Evolutionary conservation across 2,888 invertebrate genomes (phyloP).

Genomic region (Xestia c-nigrum): DNA sequence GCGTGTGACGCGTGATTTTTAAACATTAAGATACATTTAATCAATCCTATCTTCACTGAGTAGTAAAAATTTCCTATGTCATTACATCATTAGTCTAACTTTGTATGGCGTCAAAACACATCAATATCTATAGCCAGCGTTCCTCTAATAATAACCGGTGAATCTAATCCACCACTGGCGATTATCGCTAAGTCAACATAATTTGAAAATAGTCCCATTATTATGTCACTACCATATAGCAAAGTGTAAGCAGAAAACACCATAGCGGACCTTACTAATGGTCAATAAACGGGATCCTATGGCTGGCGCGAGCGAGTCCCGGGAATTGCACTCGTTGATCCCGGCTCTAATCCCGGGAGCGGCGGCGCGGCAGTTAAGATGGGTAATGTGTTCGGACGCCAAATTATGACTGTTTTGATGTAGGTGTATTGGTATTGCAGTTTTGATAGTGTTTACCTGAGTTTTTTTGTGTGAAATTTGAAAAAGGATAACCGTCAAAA

Average conservation of each 20-base stretch:
- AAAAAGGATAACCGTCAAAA: background rate
- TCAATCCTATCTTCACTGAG: background rate
- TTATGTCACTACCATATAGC: conserved; percentile 61
- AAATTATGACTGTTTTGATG: conserved; percentile 68
- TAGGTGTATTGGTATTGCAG: conserved; percentile 40
- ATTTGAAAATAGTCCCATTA: conserved; percentile 67
- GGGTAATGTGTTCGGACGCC: conserved; percentile 67
- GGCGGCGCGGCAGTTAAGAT: conserved; percentile 70
- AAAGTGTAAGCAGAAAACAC: conserved; percentile 68
- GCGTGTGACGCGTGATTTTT: background rate
- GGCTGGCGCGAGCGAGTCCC: conserved; percentile 68
- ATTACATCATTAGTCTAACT: background rate
- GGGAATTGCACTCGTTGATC: conserved; percentile 75
- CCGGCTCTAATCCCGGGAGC: conserved; percentile 73
- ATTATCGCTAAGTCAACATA: conserved; percentile 59
- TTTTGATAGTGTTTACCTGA: conserved; percentile 16
- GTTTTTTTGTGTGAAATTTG: background rate
- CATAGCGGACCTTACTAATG: conserved; percentile 72
- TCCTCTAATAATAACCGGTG: conserved; percentile 30
- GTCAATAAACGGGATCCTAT: conserved; percentile 77
- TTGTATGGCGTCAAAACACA: background rate
- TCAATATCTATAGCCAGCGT: background rate
- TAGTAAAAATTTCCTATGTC: background rate
- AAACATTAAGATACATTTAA: background rate
- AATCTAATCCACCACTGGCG: conserved; percentile 45